Conservation (phyloP, 2,113 vertebrate species). For the Butastur rufipennis region DNA sequence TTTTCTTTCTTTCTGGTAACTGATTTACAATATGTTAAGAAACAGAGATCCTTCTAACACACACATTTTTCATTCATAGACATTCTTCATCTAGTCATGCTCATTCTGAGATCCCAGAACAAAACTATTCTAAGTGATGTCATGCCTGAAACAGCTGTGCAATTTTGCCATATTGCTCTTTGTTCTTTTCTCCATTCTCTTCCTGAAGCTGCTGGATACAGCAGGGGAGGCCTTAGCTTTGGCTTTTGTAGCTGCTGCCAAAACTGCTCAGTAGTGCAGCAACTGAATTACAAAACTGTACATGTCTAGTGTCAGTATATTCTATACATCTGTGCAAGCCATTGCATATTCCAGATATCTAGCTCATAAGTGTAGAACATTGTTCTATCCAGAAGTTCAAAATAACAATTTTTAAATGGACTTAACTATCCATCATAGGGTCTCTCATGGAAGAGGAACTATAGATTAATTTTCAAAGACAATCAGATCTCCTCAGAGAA, state of each 20-base stretch:
- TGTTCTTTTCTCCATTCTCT: background rate
- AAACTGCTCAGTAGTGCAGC: background rate
- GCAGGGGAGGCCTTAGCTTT: background rate
- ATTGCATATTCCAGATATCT: background rate
- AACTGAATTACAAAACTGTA: background rate
- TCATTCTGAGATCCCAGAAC: background rate
- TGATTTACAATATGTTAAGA: background rate
- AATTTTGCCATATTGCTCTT: background rate
- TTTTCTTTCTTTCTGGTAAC: background rate
- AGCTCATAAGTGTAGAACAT: background rate
- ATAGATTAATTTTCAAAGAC: background rate
- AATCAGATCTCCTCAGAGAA: background rate
- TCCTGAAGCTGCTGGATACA: background rate
- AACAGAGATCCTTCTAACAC: background rate
- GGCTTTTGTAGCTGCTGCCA: background rate
- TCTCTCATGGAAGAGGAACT: background rate
- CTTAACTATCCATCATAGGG: background rate
- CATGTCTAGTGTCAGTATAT: background rate
- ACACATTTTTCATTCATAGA: background rate
- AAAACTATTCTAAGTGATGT: background rate
- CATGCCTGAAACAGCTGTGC: background rate
- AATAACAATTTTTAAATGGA: background rate
- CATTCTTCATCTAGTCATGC: background rate
- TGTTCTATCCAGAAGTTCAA: background rate
- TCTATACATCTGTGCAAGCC: background rate